Percentiles rank a stretch among this genome's conserved stretches.
phyloP scores from a whole-genome alignment of 2,797 vertebrate species.

The Kryptolebias ocellatus region DNA sequence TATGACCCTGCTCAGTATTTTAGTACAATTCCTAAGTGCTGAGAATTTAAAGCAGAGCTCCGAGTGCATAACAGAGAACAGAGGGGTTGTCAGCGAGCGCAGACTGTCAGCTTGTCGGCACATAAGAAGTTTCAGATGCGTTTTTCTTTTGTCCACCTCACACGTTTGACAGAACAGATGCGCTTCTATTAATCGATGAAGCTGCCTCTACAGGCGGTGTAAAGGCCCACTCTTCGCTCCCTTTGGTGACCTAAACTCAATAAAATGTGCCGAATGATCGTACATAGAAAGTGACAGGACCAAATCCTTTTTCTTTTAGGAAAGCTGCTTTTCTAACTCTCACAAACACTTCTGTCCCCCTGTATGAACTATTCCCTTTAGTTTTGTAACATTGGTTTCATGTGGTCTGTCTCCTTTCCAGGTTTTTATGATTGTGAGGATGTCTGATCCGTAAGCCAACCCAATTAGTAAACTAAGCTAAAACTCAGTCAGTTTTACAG shows the following conservation, averaged over 20 bases:
- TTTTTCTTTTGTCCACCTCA: constrained; percentile 11
- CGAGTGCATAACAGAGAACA: background rate
- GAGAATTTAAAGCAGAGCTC: background rate
- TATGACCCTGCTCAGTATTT: background rate
- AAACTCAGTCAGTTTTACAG: too few species aligned
- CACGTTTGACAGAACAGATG: constrained; percentile 14
- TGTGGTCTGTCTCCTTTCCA: background rate
- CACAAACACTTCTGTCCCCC: too few species aligned
- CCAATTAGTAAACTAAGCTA: too few species aligned
- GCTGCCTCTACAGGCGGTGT: background rate
- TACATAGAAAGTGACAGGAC: background rate
- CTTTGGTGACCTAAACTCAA: constrained; percentile 17
- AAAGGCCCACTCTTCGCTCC: constrained; percentile 10
- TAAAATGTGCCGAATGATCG: constrained; percentile 1
- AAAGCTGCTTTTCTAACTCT: background rate
- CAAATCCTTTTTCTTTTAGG: background rate
- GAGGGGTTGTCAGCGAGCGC: background rate
- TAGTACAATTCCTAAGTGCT: background rate
- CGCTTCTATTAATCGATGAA: constrained; percentile 12
- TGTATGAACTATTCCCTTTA: too few species aligned
- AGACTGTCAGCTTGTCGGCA: constrained; percentile 8
- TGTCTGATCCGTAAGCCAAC: background rate
- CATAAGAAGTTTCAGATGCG: background rate
- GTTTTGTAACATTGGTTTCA: too few species aligned
- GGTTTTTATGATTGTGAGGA: background rate